phyloP scores from a whole-genome alignment of 2,888 invertebrate species.

The Mystacides longicornis region DNA sequence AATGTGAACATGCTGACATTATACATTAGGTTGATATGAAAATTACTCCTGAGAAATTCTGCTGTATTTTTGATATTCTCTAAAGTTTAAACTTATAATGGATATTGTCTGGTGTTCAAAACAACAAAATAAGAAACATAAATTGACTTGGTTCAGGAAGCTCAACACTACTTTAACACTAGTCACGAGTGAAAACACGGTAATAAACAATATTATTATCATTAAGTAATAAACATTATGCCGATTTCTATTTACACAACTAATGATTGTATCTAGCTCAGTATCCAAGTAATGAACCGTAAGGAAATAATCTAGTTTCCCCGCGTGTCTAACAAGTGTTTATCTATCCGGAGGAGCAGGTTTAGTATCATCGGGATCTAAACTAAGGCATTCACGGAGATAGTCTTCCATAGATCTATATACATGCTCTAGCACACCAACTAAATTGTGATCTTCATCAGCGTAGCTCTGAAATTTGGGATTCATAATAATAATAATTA shows the following conservation, averaged over 20 bases:
- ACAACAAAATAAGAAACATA: no score
- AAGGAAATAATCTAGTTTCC: not conserved
- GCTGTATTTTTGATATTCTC: no score
- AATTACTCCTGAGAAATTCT: no score
- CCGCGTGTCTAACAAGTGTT: conserved; percentile 18
- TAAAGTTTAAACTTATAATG: no score
- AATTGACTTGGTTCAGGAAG: no score
- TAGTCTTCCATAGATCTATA: conserved; percentile 92
- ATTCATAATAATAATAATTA: no score
- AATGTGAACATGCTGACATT: no score
- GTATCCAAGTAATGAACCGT: not conserved
- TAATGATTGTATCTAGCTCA: conserved; percentile 1
- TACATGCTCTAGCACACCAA: conserved; percentile 82
- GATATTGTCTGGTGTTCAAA: no score
- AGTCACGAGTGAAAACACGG: no score
- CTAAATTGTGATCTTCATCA: conserved; percentile 80
- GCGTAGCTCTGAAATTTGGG: conserved; percentile 80
- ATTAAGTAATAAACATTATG: no score
- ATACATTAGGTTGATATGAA: no score
- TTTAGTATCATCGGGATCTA: conserved; percentile 70
- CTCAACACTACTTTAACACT: no score
- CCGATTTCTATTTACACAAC: not conserved
- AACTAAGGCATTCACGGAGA: conserved; percentile 81
- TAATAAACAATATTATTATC: not conserved
- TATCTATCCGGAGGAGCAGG: conserved; percentile 54